Base-by-base conservation (phyloP, 1,140 invertebrate genomes). In the Apis dorsata region DNA sequence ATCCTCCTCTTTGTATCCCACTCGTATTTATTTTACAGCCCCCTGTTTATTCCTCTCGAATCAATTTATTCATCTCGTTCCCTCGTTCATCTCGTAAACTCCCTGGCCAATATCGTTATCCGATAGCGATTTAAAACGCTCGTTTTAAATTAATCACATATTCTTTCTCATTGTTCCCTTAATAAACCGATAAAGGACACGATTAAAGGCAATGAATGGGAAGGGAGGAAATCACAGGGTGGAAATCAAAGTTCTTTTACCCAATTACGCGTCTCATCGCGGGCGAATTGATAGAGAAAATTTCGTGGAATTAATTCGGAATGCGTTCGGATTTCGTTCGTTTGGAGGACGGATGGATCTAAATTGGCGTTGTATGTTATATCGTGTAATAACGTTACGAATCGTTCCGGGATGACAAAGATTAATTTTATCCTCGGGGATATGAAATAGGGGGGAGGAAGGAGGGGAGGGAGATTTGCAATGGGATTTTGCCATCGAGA, bases 391-490 rank as follows among this genome's bases (percentile, higher is more conserved):
- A 53, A 63, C 11, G 44, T 65, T 77, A 49, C 75, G 44, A 77
- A 44, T 77, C 15, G 19, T 7, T n/a, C 12, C 59, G 3, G n/a
- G 57, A 2, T 24, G 59, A 75, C 34, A 62, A 75, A 49, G 72
- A 75, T 75, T 75, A 49, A 62, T 75, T 75, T 75, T 49, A 75
- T 75, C 59, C 57, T 17, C 34, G 8, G 34, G 4, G 34, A 44
- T 44, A 7, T 44, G 34, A 44, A 44, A 44, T 44, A 44, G 0
- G 2, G 34, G 34, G 34, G 34, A 34, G 34, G 34, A 44, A 3
- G 34, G 34, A 34, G 28, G 53, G 11, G 53, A 9, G 13, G 55
- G 55, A 5, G 7, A 24, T 63, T 51, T 9, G 13, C 19, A 10
- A 10, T 4, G 10, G 59, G 72, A 62, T 51, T 74, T n/a, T 7